These are phyloP conservation scores for Morpho deidamia DNA, from an alignment of 2,888 invertebrate genomes.

Conservation along the genomic window DNA sequence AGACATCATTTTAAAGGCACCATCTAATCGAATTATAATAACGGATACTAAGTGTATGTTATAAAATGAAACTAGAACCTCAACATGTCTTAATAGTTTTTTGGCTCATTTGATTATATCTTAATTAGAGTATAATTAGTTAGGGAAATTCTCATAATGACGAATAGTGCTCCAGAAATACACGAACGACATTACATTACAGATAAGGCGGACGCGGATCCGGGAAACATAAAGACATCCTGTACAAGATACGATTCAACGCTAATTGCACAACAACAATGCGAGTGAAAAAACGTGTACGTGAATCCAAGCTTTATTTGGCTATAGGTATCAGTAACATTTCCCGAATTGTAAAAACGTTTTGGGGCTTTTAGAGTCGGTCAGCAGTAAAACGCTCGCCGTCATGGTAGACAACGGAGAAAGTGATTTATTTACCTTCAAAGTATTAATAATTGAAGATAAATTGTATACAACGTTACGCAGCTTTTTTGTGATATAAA, in stretches of 20 bases:
- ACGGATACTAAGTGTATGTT: no score
- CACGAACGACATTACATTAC: conserved; percentile 2
- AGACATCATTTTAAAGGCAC: no score
- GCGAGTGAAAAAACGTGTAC: background rate
- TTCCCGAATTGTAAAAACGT: conserved; percentile 1
- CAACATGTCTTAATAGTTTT: background rate
- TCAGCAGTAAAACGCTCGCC: conserved; percentile 16
- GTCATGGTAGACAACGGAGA: conserved; percentile 46
- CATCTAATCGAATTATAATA: no score
- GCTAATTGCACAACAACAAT: conserved; percentile 7
- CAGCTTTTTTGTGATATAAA: background rate
- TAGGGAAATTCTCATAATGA: background rate
- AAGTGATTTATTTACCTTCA: conserved; percentile 40
- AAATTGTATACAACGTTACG: conserved; percentile 1
- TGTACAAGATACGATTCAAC: conserved; percentile 5
- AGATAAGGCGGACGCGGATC: conserved; percentile 7
- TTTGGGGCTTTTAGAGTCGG: background rate
- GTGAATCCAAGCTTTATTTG: background rate
- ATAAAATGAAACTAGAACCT: background rate
- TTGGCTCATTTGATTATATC: no score
- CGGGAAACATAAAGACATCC: conserved; percentile 10
- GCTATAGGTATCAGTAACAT: background rate
- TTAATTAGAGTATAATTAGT: background rate
- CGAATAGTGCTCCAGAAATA: background rate
- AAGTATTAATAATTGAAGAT: conserved; percentile 1